Base-by-base conservation (phyloP, 2,797 vertebrate genomes). In the Trachurus trachurus region DNA sequence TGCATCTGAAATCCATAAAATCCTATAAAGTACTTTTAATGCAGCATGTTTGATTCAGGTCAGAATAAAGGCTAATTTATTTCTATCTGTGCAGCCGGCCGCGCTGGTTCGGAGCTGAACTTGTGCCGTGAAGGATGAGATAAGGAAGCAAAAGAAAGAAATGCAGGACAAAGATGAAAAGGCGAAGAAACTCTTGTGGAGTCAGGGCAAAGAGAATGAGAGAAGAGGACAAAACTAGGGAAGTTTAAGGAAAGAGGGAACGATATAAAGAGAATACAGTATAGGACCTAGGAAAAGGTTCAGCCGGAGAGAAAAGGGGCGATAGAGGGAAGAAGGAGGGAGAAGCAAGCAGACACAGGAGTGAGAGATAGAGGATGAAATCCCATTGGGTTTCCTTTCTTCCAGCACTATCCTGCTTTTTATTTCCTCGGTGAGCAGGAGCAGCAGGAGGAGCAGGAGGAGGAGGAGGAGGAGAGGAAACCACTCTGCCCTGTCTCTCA, bases 301-400 rank as follows among this genome's bases (percentile, higher is more conserved):
- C 78, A 84, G 78, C 62, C 73, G 52, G 53, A 81, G 81, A 87
- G 87, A 26, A 26, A 80, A n/a, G 78, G 89, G 76, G 85, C 31
- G 6, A 82, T 78, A 58, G 74, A 74, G 62, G 22, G 71, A 82
- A 77, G 78, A 44, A 82, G 74, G 73, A 87, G 85, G 63, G 64
- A 81, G 89, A 84, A 80, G 26, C 26, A 26, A 3, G 85, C 69
- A 22, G 54, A 79, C 77, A 79, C 47, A 15, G 39, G 59, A 86
- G 81, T 15, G 29, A 82, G 78, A 78, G 87, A 87, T 54, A 65
- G 81, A 52, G 73, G 70, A 62, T 64, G 68, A 82, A 86, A 75
- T 90, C 89, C 85, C 90, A 70, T 5, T 42, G 73, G 87, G 42
- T 59, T 80, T 74, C 49, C 64, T 84, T 87, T 92, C 82, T 81